phyloP scores from a whole-genome alignment of 2,888 invertebrate species.

The Lepidocyrtoides sp. region DNA sequence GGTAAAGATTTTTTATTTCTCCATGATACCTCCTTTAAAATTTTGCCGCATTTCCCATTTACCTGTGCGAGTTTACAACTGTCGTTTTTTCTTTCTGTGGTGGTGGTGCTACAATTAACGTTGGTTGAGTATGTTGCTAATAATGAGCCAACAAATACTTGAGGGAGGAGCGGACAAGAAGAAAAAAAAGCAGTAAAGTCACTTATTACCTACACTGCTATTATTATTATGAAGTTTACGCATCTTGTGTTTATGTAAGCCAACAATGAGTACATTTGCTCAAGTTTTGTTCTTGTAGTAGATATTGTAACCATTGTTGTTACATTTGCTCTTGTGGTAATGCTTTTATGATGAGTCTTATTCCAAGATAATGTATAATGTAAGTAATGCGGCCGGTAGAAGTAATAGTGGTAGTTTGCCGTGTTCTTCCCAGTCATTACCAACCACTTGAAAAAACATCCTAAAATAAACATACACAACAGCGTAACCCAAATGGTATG shows the following conservation, averaged over 20 bases:
- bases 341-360: conserved; percentile 53
- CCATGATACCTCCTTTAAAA: conserved; percentile 4
- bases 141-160: conserved; percentile 66
- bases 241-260: conserved; percentile 27
- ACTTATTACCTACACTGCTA: neutral
- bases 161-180: conserved; percentile 20
- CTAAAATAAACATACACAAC: conserved; percentile 40
- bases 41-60: conserved; percentile 28
- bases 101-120: conserved; percentile 29
- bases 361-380: neutral
- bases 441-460: conserved; percentile 60
- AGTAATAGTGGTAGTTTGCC: conserved; percentile 43
- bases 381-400: neutral
- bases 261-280: neutral
- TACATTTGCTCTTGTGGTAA: conserved; percentile 55
- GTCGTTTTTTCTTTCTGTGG: neutral
- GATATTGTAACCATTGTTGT: conserved; percentile 36
- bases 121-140: conserved; percentile 17
- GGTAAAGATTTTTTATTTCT: conserved; percentile 44
- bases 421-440: conserved; percentile 31
- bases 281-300: conserved; percentile 50
- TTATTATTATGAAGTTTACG: neutral
- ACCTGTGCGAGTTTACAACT: neutral
- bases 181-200: conserved; percentile 59
- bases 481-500: neutral